phyloP scores from a whole-genome alignment of 2,797 vertebrate species.

The Galagoides demidoff region DNA sequence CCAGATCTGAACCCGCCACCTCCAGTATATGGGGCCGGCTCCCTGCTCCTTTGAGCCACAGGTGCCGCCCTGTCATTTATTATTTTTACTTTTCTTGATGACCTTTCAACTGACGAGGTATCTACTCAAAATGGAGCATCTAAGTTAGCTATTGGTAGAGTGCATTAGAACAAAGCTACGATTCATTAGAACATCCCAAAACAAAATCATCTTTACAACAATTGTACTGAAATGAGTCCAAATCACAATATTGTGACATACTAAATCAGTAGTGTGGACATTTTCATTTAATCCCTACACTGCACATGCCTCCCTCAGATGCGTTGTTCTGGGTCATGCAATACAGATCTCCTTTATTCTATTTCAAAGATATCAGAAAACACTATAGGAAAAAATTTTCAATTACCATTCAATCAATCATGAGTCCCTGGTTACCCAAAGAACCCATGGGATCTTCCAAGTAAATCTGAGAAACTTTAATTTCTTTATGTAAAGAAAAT shows the following conservation, averaged over 20 bases:
- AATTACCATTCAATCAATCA: background rate
- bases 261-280: background rate
- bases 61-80: background rate
- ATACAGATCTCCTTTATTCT: background rate
- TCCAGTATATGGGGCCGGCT: no score
- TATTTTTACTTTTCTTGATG: conserved; percentile 10
- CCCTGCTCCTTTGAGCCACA: no score
- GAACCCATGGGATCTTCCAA: background rate
- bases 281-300: background rate
- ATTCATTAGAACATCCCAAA: background rate
- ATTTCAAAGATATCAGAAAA: background rate
- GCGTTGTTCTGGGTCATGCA: background rate
- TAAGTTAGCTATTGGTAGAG: background rate
- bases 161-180: background rate
- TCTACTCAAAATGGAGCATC: background rate
- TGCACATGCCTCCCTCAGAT: background rate
- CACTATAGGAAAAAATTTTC: background rate
- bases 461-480: background rate
- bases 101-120: background rate
- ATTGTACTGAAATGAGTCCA: background rate
- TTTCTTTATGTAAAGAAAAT: conserved; percentile 21
- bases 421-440: background rate
- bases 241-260: background rate
- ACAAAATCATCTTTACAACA: conserved; percentile 1
- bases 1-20: no score